phyloP scores from a whole-genome alignment of 2,113 vertebrate species.

The Callionymus lyra region DNA sequence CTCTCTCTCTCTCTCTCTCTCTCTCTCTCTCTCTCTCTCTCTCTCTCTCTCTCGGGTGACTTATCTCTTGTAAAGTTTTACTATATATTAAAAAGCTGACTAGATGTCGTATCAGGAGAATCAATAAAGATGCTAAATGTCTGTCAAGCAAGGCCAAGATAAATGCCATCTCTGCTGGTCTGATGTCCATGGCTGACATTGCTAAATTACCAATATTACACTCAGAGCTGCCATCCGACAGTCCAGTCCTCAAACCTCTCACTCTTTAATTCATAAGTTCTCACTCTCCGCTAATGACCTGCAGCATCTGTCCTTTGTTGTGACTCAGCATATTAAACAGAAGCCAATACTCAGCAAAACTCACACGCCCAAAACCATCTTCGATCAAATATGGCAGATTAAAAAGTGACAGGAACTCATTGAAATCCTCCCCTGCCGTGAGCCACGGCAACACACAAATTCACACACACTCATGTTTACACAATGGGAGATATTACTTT shows the following conservation, averaged over 20 bases:
- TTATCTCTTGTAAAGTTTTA: conserved; percentile 6
- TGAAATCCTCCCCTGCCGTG: conserved; percentile 37
- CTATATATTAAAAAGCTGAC: conserved; percentile 12
- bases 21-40: no score
- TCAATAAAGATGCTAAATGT: conserved; percentile 25
- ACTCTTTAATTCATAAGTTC: no score
- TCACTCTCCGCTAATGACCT: not conserved
- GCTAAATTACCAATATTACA: conserved; percentile 15
- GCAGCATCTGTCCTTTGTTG: conserved; percentile 13
- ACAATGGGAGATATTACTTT: conserved; percentile 34
- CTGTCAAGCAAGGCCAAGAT: conserved; percentile 18
- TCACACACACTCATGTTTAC: conserved; percentile 28
- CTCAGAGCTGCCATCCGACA: conserved; percentile 2
- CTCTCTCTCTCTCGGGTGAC: no score
- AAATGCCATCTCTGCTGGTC: not conserved
- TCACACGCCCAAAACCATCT: conserved; percentile 16
- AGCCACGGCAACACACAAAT: no score
- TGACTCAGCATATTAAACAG: conserved; percentile 10
- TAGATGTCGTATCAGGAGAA: conserved; percentile 25
- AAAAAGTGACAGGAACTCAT: conserved; percentile 25
- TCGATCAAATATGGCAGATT: conserved; percentile 39
- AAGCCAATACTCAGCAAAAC: conserved; percentile 29
- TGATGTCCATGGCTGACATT: not conserved
- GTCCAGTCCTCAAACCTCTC: no score
- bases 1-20: no score